Conservation (phyloP, 2,888 invertebrate species). For the Mimumesa dahlbomi region DNA sequence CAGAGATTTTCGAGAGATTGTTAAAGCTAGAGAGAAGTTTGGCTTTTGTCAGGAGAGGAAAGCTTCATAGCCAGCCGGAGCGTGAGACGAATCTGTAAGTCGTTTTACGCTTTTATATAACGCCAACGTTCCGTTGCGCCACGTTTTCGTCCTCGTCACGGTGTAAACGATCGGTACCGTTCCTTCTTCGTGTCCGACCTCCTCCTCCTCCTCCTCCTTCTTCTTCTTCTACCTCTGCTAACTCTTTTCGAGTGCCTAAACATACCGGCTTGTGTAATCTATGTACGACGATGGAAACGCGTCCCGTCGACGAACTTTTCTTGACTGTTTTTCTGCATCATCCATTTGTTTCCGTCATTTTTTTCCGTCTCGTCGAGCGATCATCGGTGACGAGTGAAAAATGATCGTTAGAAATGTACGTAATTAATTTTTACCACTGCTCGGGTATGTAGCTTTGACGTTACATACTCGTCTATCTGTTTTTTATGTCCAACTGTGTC, state of each 20-base stretch:
- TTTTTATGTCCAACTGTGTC: too few relatives aligned
- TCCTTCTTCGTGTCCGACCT: constrained; percentile 47
- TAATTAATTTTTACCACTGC: too few relatives aligned
- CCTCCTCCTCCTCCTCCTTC: constrained; percentile 20
- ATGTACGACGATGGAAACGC: constrained; percentile 26
- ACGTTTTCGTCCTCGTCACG: constrained; percentile 62
- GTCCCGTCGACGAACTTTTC: too few relatives aligned
- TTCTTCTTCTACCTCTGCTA: constrained; percentile 18
- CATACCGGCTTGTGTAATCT: constrained; percentile 43
- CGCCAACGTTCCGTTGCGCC: constrained; percentile 62
- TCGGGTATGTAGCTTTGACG: too few relatives aligned
- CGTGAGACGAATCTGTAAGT: constrained; percentile 63
- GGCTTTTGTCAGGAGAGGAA: constrained; percentile 25
- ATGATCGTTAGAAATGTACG: too few relatives aligned
- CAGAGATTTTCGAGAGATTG: background rate
- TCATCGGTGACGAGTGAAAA: too few relatives aligned
- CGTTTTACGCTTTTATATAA: constrained; percentile 66
- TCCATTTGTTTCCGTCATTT: too few relatives aligned
- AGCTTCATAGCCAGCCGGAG: constrained; percentile 45
- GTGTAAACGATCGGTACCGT: constrained; percentile 55
- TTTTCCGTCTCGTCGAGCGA: too few relatives aligned
- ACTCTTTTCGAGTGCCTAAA: constrained; percentile 56
- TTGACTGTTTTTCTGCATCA: too few relatives aligned
- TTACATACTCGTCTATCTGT: too few relatives aligned
- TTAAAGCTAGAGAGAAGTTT: constrained; percentile 6